phyloP scores from a whole-genome alignment of 2,797 vertebrate genomes.

The Leuciscus waleckii region DNA sequence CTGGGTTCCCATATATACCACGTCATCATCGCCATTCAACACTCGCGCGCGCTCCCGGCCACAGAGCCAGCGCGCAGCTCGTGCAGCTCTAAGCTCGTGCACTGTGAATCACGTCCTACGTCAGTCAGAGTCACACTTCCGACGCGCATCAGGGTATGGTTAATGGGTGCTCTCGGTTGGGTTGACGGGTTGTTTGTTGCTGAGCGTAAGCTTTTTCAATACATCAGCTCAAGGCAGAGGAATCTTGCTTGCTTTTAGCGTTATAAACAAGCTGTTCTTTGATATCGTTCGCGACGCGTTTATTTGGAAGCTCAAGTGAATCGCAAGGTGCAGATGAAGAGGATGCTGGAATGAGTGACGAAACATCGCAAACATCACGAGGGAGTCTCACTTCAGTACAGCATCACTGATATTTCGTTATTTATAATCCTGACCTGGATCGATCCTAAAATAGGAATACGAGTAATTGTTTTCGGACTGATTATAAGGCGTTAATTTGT shows the following conservation, averaged over 20 bases:
- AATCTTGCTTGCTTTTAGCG: background rate
- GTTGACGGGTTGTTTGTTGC: background rate
- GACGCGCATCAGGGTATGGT: slow-evolving; percentile 11
- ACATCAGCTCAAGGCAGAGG: background rate
- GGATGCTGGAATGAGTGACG: slow-evolving; percentile 13
- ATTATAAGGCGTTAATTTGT: background rate
- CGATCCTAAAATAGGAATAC: background rate
- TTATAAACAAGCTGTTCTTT: background rate
- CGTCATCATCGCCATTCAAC: background rate
- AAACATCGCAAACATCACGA: slow-evolving; percentile 11
- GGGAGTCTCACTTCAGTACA: slow-evolving; percentile 20
- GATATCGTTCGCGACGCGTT: background rate
- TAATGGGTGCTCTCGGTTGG: background rate
- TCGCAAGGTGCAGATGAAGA: slow-evolving; percentile 22
- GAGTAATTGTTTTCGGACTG: background rate
- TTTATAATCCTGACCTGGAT: background rate
- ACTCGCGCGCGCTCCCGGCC: background rate
- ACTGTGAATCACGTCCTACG: slow-evolving; percentile 29
- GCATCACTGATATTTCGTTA: background rate
- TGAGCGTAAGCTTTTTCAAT: background rate
- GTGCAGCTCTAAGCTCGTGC: background rate
- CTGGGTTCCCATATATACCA: background rate
- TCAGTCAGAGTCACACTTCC: slow-evolving; percentile 40
- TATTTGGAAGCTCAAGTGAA: background rate
- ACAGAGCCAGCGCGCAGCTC: background rate